Evolutionary conservation across 2,888 invertebrate genomes (phyloP).

Genomic region (Cyclophora albipunctata): DNA sequence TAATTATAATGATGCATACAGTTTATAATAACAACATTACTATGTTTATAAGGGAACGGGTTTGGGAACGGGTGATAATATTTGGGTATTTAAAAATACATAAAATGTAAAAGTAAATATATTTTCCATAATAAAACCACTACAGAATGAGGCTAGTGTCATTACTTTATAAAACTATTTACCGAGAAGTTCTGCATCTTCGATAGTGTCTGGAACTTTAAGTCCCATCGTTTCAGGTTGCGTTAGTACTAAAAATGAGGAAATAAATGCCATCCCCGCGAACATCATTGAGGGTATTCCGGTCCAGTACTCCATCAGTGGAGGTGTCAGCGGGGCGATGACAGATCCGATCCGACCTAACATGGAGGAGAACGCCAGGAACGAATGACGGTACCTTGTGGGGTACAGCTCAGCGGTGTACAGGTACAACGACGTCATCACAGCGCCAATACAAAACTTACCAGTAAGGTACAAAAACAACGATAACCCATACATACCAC

Average conservation of each 20-base stretch:
- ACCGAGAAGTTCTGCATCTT: conserved; percentile 60
- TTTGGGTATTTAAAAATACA: too few species aligned
- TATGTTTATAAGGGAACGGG: too few species aligned
- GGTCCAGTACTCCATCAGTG: conserved; percentile 71
- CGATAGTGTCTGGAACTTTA: conserved; percentile 61
- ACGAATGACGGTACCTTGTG: conserved; percentile 79
- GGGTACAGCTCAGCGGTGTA: conserved; percentile 84
- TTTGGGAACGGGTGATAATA: too few species aligned
- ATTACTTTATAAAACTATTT: conserved; percentile 10
- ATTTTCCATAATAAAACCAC: too few species aligned
- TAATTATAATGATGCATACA: too few species aligned
- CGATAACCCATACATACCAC: conserved; percentile 38
- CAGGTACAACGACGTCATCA: conserved; percentile 79
- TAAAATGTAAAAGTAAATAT: too few species aligned
- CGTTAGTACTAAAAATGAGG: conserved; percentile 50
- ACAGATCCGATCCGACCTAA: conserved; percentile 82
- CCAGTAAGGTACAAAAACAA: conserved; percentile 74
- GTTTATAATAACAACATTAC: too few species aligned
- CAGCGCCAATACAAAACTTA: conserved; percentile 78
- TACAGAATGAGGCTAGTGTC: too few species aligned
- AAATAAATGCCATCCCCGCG: conserved; percentile 48
- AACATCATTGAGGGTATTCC: conserved; percentile 63
- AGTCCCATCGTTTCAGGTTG: conserved; percentile 60
- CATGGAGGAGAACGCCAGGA: conserved; percentile 82
- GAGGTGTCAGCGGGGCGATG: conserved; percentile 80